Base-by-base conservation (phyloP, 1,140 invertebrate genomes). In the Drosophila obscura region DNA sequence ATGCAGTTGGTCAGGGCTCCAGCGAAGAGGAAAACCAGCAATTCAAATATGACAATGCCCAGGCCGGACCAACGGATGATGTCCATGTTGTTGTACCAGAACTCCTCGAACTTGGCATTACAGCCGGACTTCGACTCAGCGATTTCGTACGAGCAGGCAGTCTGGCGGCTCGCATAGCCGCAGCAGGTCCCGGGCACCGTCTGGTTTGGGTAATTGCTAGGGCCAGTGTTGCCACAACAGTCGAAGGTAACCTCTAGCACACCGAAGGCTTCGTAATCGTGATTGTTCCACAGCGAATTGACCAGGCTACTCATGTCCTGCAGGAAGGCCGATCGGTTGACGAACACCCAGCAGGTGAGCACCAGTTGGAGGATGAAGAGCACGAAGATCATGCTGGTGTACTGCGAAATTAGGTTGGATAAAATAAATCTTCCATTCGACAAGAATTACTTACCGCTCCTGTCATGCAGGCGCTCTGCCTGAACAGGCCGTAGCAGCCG, bases 401-500 rank as follows among this genome's bases (percentile, higher is more conserved):
- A 95, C 95, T 95, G 82, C 0, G 55, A 57, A 55, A 35, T n/a
- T 1, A 1, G 13, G 4, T 39, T 19, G 6, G 8, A 45, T 60
- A 16, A 49, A 16, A 9, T 59, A 13, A n/a, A n/a, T 19, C 4
- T 41, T 24, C 11, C n/a, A 13, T 16, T 15, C 24, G 13, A 49
- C 35, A 9, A 9, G 9, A 11, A 13, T 13, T 3, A 92, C 93
- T 93, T 92, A 96, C 96, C 72, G 95, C 96, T 74, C 96, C 93
- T 7, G 95, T 93, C 95, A 97, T 96, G 91, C 96, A 97, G 71
- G 95, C 94, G 81, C 94, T 96, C 90, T 97, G 96, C 63, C 95
- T 94, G 67, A 96, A 95, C 1, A 96, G 96, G 35, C 96, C 96
- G 77, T 96, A 97, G 92, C 96, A 97, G 77, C 96, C 96, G 81